Percentiles rank a stretch among this genome's conserved stretches.
phyloP scores from a whole-genome alignment of 2,113 vertebrate species.

The Hemibagrus wyckioides region DNA sequence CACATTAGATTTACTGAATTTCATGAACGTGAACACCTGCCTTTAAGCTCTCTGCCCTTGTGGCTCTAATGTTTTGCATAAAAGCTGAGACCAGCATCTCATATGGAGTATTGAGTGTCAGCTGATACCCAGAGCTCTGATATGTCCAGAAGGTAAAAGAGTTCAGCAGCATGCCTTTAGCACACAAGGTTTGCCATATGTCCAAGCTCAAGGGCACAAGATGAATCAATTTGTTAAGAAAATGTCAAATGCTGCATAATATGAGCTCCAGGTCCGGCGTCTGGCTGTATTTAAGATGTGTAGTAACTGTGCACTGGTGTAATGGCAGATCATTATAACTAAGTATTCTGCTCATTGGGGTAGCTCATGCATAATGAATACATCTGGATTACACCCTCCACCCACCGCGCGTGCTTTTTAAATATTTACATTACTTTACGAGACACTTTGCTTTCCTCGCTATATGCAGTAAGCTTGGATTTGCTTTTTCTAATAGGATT shows the following conservation, averaged over 20 bases:
- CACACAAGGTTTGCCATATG: background rate
- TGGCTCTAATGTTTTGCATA: background rate
- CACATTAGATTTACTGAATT: background rate
- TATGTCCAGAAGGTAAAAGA: background rate
- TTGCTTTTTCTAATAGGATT: background rate
- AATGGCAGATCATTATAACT: constrained; percentile 15
- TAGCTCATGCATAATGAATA: constrained; percentile 65
- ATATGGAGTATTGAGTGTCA: background rate
- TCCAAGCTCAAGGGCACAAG: background rate
- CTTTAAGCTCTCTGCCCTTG: background rate
- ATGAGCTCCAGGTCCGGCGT: background rate
- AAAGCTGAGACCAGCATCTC: background rate
- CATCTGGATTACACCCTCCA: constrained; percentile 48
- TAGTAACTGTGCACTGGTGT: constrained; percentile 4
- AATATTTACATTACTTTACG: constrained; percentile 52
- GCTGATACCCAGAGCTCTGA: background rate
- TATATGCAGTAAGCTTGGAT: background rate
- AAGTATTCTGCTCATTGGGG: constrained; percentile 21
- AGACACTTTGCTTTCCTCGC: background rate
- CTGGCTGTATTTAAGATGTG: background rate
- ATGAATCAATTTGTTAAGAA: background rate
- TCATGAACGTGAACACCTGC: background rate
- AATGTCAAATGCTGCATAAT: background rate
- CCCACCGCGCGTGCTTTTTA: constrained; percentile 54
- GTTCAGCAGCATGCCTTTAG: background rate